These are phyloP conservation scores for Galemys pyrenaicus DNA, from an alignment of 2,113 vertebrate genomes.

Conservation along the genomic window DNA sequence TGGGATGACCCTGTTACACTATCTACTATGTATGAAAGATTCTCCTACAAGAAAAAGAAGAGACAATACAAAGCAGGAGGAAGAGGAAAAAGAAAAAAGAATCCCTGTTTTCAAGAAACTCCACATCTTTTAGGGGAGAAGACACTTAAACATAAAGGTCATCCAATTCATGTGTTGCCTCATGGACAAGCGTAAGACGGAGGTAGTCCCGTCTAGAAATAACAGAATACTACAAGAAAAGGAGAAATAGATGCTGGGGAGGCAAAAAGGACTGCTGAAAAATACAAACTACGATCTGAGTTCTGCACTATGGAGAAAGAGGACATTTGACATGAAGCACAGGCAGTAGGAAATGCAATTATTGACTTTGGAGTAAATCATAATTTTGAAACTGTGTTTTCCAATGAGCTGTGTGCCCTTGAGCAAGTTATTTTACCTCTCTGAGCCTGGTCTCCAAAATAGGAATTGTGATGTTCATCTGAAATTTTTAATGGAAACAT, in stretches of 20 bases:
- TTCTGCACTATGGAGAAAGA: neutral
- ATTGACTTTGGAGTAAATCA: neutral
- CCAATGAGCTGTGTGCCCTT: neutral
- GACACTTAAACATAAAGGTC: neutral
- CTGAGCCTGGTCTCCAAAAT: neutral
- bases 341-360: neutral
- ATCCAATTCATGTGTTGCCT: neutral
- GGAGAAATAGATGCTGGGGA: neutral
- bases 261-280: neutral
- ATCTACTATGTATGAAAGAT: neutral
- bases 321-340: neutral
- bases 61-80: neutral
- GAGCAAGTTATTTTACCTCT: neutral
- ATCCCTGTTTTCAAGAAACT: neutral
- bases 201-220: neutral
- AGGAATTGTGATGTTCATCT: neutral
- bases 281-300: neutral
- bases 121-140: neutral
- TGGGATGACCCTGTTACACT: too few relatives aligned
- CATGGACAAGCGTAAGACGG: neutral
- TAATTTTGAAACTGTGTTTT: neutral
- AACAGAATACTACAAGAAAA: neutral
- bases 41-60: neutral
- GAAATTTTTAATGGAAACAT: neutral
- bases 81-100: neutral